Percentiles rank a stretch among this genome's conserved stretches.
Conservation (phyloP, 2,113 vertebrate genomes). For the Otus sunia region DNA sequence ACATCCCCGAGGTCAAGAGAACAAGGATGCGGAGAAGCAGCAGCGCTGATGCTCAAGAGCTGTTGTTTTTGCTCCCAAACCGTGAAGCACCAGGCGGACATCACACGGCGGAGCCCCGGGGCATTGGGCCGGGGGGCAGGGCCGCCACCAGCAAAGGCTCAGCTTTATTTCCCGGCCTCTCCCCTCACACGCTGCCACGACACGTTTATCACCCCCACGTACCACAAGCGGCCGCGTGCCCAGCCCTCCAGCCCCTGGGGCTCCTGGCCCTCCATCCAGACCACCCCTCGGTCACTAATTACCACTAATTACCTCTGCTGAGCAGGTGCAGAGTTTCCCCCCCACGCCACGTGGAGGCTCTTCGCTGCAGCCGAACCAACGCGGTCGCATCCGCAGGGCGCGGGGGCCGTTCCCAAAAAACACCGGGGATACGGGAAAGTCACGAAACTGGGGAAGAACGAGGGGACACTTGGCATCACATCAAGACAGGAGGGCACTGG, state of each 20-base stretch:
- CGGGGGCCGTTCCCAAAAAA: no score
- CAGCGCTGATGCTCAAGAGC: not conserved
- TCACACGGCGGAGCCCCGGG: not conserved
- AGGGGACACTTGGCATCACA: not conserved
- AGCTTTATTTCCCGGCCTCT: not conserved
- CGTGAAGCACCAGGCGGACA: not conserved
- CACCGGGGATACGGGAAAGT: accelerated
- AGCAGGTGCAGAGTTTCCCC: no score
- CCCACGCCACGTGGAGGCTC: no score
- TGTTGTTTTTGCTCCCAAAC: not conserved
- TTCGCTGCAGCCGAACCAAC: no score
- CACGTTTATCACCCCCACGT: not conserved
- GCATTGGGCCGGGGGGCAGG: not conserved
- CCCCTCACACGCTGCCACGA: not conserved
- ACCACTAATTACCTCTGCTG: no score
- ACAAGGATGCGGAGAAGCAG: not conserved
- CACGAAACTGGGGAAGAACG: not conserved
- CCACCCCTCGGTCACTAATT: no score
- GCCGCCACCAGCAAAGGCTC: not conserved
- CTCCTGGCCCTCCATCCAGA: no score
- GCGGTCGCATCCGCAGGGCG: not conserved
- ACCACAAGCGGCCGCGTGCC: no score
- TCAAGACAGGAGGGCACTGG: no score
- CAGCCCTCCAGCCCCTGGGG: no score
- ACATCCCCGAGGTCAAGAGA: not conserved